Evolutionary conservation across 2,797 vertebrate species (phyloP), one percentile per base, ranked within the genome.

Genomic region (Amphiprion clarkii): DNA sequence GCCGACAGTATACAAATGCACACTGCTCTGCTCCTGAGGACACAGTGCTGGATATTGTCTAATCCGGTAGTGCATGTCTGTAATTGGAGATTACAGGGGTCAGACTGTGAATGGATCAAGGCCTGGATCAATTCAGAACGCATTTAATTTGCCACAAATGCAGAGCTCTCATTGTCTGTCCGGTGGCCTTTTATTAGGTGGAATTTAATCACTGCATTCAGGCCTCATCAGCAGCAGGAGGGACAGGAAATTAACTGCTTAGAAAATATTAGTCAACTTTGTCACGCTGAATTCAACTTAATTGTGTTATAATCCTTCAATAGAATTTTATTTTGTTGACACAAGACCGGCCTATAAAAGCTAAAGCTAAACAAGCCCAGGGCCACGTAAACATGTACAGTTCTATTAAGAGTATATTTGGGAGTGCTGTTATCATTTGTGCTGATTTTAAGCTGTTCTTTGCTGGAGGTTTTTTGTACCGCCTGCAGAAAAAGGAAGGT

Each of bases 211-310:
- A 90, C 16, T 48, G 49, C 60, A 59, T 85, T 74, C 42, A 3
- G 67, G 36, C 48, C 72, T 87, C 72, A 85, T 84, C 88, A 71
- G 79, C 66, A 44, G 62, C 42, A 33, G 36, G 40, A 46, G 49
- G 67, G 76, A 71, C 88, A 76, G 81, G 70, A 88, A 91, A 93
- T 88, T 66, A 87, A 87, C 81, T 64, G 75, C 77, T 82, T 70
- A 44, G 70, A 77, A 86, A 83, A 79, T 82, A 88, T 83, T 69
- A 76, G 79, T 86, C 80, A 79, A 80, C 74, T 87, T 78, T 74
- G 82, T 83, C 76, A 72, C n/a, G 13, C 46, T 52, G 62, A 76
- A 84, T 71, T 74, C 69, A 52, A 81, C 67, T 75, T 79, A 79
- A 83, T 81, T 79, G 78, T 71, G 36, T 80, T 64, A 44, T 83